Evolutionary conservation across 2,888 invertebrate species (phyloP).

Genomic region (Boloria selene): DNA sequence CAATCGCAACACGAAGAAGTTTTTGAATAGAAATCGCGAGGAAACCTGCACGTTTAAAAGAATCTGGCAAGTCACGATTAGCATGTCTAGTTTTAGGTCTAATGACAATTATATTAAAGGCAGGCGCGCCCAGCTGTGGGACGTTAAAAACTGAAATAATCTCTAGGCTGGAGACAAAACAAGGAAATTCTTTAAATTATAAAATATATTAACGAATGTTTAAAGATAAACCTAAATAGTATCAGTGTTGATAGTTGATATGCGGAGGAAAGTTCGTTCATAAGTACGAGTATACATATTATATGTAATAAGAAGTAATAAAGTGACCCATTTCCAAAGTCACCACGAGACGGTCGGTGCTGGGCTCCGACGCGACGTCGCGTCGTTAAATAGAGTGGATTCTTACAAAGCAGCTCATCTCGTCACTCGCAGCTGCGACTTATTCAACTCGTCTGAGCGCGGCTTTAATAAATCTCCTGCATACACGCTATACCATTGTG

Average conservation of each 20-base stretch:
- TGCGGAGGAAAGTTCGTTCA: neutral
- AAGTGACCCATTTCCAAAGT: slow-evolving; percentile 2
- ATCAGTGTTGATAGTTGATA: neutral
- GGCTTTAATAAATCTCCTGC: slow-evolving; percentile 11
- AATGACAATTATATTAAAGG: too few relatives aligned
- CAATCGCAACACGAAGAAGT: too few relatives aligned
- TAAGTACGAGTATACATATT: too few relatives aligned
- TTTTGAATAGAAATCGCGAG: too few relatives aligned
- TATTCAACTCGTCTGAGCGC: neutral
- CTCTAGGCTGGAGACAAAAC: too few relatives aligned
- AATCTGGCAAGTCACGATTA: too few relatives aligned
- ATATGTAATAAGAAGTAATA: neutral
- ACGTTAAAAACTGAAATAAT: too few relatives aligned
- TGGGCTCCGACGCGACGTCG: neutral
- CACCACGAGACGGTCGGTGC: neutral
- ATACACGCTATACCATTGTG: slow-evolving; percentile 2
- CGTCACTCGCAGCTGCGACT: slow-evolving; percentile 15
- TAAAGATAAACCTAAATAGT: neutral
- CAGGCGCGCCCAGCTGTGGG: too few relatives aligned
- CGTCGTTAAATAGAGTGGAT: slow-evolving; percentile 8
- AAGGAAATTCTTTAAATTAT: too few relatives aligned
- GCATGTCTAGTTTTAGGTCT: too few relatives aligned
- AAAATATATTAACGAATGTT: too few relatives aligned
- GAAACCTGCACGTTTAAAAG: too few relatives aligned
- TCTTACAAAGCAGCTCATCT: slow-evolving; percentile 18